Evolutionary conservation across 1,140 invertebrate species (phyloP).

Genomic region (Hydropsyche tenuis): DNA sequence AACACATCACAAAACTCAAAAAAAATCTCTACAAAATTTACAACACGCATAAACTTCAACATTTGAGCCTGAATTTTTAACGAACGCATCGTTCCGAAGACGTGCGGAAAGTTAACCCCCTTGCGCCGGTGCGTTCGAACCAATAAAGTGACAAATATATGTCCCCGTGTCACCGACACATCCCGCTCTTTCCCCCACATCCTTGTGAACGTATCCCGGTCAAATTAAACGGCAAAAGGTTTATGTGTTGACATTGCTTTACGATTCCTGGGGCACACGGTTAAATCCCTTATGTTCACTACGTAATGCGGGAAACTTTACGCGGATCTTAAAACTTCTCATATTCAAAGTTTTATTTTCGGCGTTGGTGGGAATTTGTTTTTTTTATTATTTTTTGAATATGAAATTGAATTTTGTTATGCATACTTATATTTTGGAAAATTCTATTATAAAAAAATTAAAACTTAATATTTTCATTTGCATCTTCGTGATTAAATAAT

Average conservation of each 20-base stretch:
- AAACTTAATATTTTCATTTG: no score
- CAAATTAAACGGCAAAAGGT: conserved; percentile 40
- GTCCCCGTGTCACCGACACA: conserved; percentile 26
- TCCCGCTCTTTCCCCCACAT: neutral
- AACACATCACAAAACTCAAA: neutral
- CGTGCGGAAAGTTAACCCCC: conserved; percentile 16
- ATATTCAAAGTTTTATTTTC: no score
- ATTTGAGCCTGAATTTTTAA: no score
- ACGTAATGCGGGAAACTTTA: neutral
- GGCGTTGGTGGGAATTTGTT: no score
- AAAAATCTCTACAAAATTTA: neutral
- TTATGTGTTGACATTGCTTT: conserved; percentile 42
- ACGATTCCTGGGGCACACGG: conserved; percentile 26
- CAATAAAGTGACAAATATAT: conserved; percentile 32
- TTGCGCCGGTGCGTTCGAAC: neutral
- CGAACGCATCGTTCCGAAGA: neutral
- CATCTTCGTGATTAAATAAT: no score
- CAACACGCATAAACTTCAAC: no score
- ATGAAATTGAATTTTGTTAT: no score
- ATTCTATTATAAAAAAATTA: no score
- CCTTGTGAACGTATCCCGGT: conserved; percentile 22
- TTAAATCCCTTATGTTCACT: conserved; percentile 18
- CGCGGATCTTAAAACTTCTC: no score
- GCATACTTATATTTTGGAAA: no score
- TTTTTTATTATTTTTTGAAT: no score